Evolutionary conservation across 1,140 invertebrate genomes (phyloP).

Genomic region (Plectrocnemia conspersa): DNA sequence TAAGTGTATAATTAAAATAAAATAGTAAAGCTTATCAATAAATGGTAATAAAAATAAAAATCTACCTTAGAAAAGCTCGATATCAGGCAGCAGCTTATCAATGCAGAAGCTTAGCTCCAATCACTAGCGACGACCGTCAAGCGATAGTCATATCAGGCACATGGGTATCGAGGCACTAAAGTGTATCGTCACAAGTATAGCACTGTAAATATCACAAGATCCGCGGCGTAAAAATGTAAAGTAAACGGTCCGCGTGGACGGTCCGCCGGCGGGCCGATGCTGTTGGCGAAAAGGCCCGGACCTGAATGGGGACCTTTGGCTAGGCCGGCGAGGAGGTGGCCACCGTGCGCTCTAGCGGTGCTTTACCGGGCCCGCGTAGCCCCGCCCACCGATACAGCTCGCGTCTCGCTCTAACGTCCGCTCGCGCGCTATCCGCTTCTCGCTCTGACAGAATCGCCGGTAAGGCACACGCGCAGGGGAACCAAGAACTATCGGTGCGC

Average conservation of each 20-base stretch:
- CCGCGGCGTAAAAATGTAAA: neutral
- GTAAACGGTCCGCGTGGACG: neutral
- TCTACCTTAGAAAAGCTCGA: too few relatives aligned
- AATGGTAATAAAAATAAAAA: too few relatives aligned
- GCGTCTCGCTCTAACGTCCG: too few relatives aligned
- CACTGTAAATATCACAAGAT: neutral
- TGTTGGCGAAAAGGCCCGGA: conserved; percentile 12
- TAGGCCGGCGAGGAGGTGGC: conserved; percentile 11
- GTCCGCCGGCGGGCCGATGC: conserved; percentile 12
- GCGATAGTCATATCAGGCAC: too few relatives aligned
- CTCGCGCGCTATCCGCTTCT: neutral
- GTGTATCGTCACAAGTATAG: too few relatives aligned
- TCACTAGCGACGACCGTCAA: too few relatives aligned
- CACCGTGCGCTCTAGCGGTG: conserved; percentile 14
- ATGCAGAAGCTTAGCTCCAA: too few relatives aligned
- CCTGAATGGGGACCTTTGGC: conserved; percentile 15
- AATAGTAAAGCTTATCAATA: too few relatives aligned
- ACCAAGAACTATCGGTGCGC: neutral
- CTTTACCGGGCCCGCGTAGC: conserved; percentile 2
- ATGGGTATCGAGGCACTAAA: too few relatives aligned
- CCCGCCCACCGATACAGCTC: neutral
- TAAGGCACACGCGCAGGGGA: conserved; percentile 2
- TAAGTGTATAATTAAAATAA: too few relatives aligned
- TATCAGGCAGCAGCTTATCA: too few relatives aligned
- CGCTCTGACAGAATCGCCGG: neutral